A percentile compares a stretch with the other conserved stretches of the same genome.
These are phyloP conservation scores for Taenaris catops DNA, from an alignment of 2,888 invertebrate genomes.

Conservation along the genomic window DNA sequence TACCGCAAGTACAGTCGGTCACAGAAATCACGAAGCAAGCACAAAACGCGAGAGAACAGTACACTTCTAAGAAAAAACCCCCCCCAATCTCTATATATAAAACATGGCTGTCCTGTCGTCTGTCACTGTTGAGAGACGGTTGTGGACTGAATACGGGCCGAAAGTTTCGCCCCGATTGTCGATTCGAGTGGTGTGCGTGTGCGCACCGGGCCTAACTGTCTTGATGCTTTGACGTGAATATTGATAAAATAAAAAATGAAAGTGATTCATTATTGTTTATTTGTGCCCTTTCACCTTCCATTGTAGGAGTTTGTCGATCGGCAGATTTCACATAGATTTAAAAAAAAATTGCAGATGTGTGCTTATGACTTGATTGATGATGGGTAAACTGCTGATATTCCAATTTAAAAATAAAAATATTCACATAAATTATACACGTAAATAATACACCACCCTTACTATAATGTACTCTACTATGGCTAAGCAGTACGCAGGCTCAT, in stretches of 20 bases:
- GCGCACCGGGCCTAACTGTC: slow-evolving; percentile 62
- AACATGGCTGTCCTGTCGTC: slow-evolving; percentile 60
- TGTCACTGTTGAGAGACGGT: slow-evolving; percentile 63
- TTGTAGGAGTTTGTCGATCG: too few species aligned
- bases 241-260: slow-evolving; percentile 65
- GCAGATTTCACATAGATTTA: too few species aligned
- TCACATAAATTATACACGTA: too few species aligned
- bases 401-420: too few species aligned
- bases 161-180: slow-evolving; percentile 55
- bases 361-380: too few species aligned
- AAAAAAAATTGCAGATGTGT: too few species aligned
- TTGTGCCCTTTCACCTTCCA: slow-evolving; percentile 10
- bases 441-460: too few species aligned
- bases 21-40: slow-evolving; percentile 33
- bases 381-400: too few species aligned
- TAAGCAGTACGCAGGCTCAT: too few species aligned
- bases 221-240: slow-evolving; percentile 65
- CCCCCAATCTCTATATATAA: slow-evolving; percentile 27
- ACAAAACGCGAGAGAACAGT: slow-evolving; percentile 27
- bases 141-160: slow-evolving; percentile 61
- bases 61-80: slow-evolving; percentile 17
- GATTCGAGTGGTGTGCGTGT: slow-evolving; percentile 58
- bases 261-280: slow-evolving; percentile 41
- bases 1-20: slow-evolving; percentile 38
- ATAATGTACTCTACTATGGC: too few species aligned